Conservation (phyloP, 1,140 invertebrate species). For the Lepidurus couesii region DNA sequence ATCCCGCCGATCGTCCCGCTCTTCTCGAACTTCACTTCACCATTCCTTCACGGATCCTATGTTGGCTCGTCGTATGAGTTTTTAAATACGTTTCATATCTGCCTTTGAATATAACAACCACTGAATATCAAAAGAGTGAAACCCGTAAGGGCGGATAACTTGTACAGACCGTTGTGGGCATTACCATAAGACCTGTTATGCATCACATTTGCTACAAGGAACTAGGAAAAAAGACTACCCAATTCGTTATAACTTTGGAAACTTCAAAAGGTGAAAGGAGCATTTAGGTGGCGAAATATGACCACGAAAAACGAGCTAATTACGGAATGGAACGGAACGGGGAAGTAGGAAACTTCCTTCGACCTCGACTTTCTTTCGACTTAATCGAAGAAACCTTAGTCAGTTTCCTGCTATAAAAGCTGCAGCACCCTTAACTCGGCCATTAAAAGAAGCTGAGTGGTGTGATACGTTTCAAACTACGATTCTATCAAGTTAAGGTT, state of each 20-base stretch:
- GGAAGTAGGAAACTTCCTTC: constrained; percentile 6
- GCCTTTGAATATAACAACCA: too few species aligned
- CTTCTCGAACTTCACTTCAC: constrained; percentile 17
- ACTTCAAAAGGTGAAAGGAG: neutral
- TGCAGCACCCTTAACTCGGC: neutral
- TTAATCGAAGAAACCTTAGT: neutral
- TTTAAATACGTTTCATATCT: neutral
- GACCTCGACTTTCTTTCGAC: neutral
- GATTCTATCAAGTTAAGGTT: neutral
- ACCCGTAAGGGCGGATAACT: too few species aligned
- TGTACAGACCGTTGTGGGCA: too few species aligned
- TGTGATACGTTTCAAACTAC: neutral
- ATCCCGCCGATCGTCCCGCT: neutral
- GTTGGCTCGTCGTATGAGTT: constrained; percentile 32
- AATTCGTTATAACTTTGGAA: neutral
- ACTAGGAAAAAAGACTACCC: neutral
- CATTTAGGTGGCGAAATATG: neutral
- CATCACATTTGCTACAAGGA: neutral
- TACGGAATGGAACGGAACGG: neutral
- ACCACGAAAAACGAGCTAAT: neutral
- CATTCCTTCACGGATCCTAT: constrained; percentile 26
- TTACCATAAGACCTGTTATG: neutral
- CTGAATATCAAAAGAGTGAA: too few species aligned
- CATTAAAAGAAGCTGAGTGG: neutral
- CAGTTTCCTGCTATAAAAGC: neutral